Evolutionary conservation across 2,888 invertebrate genomes (phyloP).

Genomic region (Brachyptera risi): DNA sequence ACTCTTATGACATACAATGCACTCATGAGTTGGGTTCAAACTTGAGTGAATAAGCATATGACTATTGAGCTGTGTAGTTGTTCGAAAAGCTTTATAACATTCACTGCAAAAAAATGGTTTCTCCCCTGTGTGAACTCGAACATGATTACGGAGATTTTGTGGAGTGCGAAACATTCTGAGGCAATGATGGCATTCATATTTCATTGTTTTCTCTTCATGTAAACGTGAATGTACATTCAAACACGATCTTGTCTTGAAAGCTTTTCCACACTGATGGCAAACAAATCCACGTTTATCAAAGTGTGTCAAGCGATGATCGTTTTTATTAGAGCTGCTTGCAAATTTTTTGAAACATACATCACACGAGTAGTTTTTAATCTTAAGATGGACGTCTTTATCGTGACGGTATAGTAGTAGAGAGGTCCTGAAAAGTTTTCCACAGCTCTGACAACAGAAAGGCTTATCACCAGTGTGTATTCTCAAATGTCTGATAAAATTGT

Average conservation of each 20-base stretch:
- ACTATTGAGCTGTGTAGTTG: not conserved
- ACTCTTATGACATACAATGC: not conserved
- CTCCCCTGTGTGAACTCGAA: slow-evolving; percentile 51
- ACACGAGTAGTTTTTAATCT: slow-evolving; percentile 49
- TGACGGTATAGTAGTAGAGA: slow-evolving; percentile 42
- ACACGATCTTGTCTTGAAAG: slow-evolving; percentile 62
- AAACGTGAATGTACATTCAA: slow-evolving; percentile 58
- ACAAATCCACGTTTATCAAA: slow-evolving; percentile 41
- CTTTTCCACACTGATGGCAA: slow-evolving; percentile 40
- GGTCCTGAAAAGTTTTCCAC: slow-evolving; percentile 56
- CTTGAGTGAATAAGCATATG: not conserved
- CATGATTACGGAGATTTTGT: slow-evolving; percentile 41
- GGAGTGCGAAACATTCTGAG: not conserved
- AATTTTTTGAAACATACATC: slow-evolving; percentile 43
- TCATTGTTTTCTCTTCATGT: slow-evolving; percentile 51
- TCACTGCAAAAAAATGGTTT: slow-evolving; percentile 52
- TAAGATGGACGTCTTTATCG: slow-evolving; percentile 47
- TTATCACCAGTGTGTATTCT: slow-evolving; percentile 53
- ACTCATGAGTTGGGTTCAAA: not conserved
- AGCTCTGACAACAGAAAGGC: slow-evolving; percentile 61
- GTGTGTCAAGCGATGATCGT: slow-evolving; percentile 43
- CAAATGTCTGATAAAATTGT: slow-evolving; percentile 42
- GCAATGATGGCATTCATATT: slow-evolving; percentile 51
- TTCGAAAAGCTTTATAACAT: slow-evolving; percentile 44
- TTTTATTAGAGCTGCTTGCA: not conserved